Percentiles rank a stretch among this genome's conserved stretches.
These are phyloP conservation scores for Drosophila picticornis DNA, from an alignment of 2,888 invertebrate genomes.

Conservation along the genomic window DNA sequence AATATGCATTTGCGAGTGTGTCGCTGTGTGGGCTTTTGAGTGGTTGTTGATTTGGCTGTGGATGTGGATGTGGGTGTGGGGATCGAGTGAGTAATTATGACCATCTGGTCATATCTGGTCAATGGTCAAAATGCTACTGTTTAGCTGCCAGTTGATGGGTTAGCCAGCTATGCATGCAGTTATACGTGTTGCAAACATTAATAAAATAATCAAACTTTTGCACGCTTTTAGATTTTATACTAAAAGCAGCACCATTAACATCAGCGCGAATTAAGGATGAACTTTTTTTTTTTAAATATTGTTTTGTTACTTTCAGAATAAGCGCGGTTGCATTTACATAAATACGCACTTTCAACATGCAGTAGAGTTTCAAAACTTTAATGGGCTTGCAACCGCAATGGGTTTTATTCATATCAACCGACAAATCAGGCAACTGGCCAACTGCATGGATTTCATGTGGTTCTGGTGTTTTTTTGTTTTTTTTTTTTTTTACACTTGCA, in stretches of 20 bases:
- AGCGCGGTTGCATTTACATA: neutral
- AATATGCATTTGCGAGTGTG: slow-evolving; percentile 10
- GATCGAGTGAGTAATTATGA: slow-evolving; percentile 31
- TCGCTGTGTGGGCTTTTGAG: slow-evolving; percentile 5
- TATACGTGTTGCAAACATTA: neutral
- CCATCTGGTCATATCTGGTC: slow-evolving; percentile 39
- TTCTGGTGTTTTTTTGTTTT: neutral
- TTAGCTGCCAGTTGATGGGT: slow-evolving; percentile 31
- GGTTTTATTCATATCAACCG: slow-evolving; percentile 20
- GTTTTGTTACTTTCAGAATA: neutral
- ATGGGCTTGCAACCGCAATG: slow-evolving; percentile 18
- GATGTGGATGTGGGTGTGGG: neutral
- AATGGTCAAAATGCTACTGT: slow-evolving; percentile 18
- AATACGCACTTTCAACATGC: neutral
- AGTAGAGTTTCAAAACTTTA: neutral
- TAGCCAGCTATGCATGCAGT: slow-evolving; percentile 11
- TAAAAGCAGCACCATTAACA: neutral
- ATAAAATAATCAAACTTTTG: neutral
- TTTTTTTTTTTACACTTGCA: neutral
- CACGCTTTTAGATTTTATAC: neutral
- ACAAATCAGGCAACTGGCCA: slow-evolving; percentile 34
- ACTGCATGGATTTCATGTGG: slow-evolving; percentile 23
- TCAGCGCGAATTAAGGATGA: neutral
- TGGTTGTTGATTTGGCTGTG: slow-evolving; percentile 10
- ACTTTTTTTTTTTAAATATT: neutral